Evolutionary conservation across 2,888 invertebrate species (phyloP), one percentile per base, ranked within the genome.

Genomic region (Chrysomela aeneicollis): DNA sequence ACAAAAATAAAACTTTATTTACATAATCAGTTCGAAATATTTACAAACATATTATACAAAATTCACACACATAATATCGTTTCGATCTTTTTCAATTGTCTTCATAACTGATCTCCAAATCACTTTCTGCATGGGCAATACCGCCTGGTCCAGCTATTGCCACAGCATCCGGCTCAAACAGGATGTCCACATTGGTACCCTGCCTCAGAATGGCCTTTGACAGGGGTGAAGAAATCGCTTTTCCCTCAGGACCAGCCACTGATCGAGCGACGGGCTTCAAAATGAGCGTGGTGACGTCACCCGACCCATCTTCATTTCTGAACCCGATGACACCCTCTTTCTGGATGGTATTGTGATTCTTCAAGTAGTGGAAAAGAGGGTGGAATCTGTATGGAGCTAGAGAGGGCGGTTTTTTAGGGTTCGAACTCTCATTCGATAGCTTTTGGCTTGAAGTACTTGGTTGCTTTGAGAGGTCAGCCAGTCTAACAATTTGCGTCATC

Each of bases 141-240:
- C 92, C 92, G 3, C 91, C 91, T 32, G 90, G 91, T 5, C 92
- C 92, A 1, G 87, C 91, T 3, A 92, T 85, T 2, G 92, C 92
- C 0, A 90, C 86, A 0, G 91, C 89, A 66, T 86, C 85, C 1
- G 92, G 92, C 68, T 87, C 85, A 76, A 90, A 90, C 18, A 87
- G 81, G 52, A 92, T 87, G 66, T 88, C 87, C 0, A 88, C 89
- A 61, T 85, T 84, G 47, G 85, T 85, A 21, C 89, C 88, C 69
- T 85, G 84, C 61, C 86, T 85, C 15, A 91, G 82, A 26, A 90
- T 79, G 8, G 91, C 91, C 70, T 85, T 85, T 0, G 92, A 89
- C 64, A 90, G 79, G 12, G 92, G 92, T 58, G 87, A 88, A 1
- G 92, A 89, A 62, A 92, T 85, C 47, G 92, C 91, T 19, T 86